Evolutionary conservation across 2,888 invertebrate species (phyloP).

Genomic region (Bombylius discolor): DNA sequence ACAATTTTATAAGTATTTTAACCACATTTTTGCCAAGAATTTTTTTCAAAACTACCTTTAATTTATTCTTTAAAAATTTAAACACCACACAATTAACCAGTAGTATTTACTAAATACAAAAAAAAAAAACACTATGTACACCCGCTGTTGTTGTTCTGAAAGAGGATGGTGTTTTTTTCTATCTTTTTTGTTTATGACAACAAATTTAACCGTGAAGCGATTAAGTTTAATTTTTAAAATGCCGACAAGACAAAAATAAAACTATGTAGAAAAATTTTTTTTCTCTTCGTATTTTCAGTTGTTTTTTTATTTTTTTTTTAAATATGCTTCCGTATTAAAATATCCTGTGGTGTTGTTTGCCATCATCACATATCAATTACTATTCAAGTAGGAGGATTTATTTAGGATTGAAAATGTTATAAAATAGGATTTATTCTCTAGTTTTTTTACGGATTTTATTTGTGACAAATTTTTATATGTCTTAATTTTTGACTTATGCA

Average conservation of each 20-base stretch:
- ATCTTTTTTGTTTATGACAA: constrained; percentile 8
- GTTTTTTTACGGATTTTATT: no score
- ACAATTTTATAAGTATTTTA: no score
- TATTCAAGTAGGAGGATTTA: neutral
- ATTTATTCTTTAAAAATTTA: no score
- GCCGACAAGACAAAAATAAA: neutral
- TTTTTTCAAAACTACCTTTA: no score
- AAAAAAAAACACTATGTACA: no score
- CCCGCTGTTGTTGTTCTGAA: no score
- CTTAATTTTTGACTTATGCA: no score
- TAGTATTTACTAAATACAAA: no score
- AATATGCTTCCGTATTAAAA: neutral
- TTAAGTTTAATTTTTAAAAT: constrained; percentile 2
- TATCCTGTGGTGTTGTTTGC: constrained; percentile 6
- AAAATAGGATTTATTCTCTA: no score
- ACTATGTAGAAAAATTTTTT: neutral
- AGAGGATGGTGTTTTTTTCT: neutral
- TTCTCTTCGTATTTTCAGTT: neutral
- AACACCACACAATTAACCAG: no score
- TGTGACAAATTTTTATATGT: no score
- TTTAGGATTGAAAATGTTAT: neutral
- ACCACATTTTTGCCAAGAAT: no score
- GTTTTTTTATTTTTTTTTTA: neutral
- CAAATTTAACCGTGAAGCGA: constrained; percentile 13
- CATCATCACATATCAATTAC: neutral